Evolutionary conservation across 2,888 invertebrate species (phyloP).

Genomic region (Scaptodrosophila latifasciaeformis): DNA sequence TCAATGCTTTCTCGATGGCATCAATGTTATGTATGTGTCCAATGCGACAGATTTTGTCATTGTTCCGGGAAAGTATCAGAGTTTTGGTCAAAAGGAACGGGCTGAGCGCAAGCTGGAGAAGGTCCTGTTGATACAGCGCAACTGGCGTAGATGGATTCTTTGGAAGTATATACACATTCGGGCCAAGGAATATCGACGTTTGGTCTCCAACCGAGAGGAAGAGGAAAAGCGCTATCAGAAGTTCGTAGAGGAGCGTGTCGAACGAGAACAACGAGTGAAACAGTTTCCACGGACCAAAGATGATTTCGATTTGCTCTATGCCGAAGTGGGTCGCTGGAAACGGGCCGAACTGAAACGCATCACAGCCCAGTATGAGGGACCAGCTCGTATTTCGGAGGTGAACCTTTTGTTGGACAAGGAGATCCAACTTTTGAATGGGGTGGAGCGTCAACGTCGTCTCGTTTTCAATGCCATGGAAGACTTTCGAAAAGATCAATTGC

Average conservation of each 20-base stretch:
- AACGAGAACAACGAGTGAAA: slow-evolving; percentile 80
- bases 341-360: slow-evolving; percentile 79
- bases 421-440: slow-evolving; percentile 77
- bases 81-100: slow-evolving; percentile 79
- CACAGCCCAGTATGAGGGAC: slow-evolving; percentile 80
- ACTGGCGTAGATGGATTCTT: slow-evolving; percentile 72
- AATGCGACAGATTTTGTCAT: slow-evolving; percentile 80
- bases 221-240: slow-evolving; percentile 61
- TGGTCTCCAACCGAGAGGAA: slow-evolving; percentile 74
- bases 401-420: slow-evolving; percentile 84
- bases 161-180: slow-evolving; percentile 76
- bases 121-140: slow-evolving; percentile 80
- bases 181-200: slow-evolving; percentile 76
- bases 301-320: slow-evolving; percentile 85
- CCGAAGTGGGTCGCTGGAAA: slow-evolving; percentile 75
- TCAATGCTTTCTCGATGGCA: slow-evolving; percentile 71
- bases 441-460: slow-evolving; percentile 81
- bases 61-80: slow-evolving; percentile 80
- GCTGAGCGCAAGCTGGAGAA: slow-evolving; percentile 78
- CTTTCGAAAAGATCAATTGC: slow-evolving; percentile 79
- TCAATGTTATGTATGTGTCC: slow-evolving; percentile 76
- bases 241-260: slow-evolving; percentile 70
- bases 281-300: slow-evolving; percentile 83
- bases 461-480: slow-evolving; percentile 79
- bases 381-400: slow-evolving; percentile 83